phyloP scores from a whole-genome alignment of 2,888 invertebrate species.

The Octodonta nipae region DNA sequence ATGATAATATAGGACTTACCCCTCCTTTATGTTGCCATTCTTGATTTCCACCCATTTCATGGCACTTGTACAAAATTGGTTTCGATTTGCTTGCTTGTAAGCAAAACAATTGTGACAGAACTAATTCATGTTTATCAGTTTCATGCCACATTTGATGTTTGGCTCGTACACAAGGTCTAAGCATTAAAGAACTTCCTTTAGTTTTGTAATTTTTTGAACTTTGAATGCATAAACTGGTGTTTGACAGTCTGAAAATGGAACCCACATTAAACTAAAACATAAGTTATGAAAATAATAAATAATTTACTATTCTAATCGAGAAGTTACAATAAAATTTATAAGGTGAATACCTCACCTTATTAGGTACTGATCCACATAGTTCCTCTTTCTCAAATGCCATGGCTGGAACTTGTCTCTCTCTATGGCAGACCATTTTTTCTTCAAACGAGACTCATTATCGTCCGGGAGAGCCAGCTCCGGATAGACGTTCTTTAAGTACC shows the following conservation, averaged over 20 bases:
- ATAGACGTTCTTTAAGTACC: slow-evolving; percentile 78
- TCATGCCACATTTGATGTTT: slow-evolving; percentile 77
- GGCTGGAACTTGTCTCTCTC: slow-evolving; percentile 58
- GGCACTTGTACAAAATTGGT: slow-evolving; percentile 78
- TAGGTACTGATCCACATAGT: slow-evolving; percentile 59
- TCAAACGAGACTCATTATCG: slow-evolving; percentile 41
- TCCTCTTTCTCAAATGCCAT: slow-evolving; percentile 70
- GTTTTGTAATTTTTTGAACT: slow-evolving; percentile 63
- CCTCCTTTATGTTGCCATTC: slow-evolving; percentile 76
- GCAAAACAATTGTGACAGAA: slow-evolving; percentile 71
- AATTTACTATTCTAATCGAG: not conserved
- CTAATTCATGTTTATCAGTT: slow-evolving; percentile 68
- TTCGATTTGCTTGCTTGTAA: slow-evolving; percentile 55
- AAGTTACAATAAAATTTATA: too few relatives aligned
- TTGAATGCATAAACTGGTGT: slow-evolving; percentile 64
- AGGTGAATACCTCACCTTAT: too few relatives aligned
- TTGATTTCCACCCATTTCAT: slow-evolving; percentile 81
- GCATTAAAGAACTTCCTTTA: slow-evolving; percentile 59
- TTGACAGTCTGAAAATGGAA: slow-evolving; percentile 41
- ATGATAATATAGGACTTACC: slow-evolving; percentile 36
- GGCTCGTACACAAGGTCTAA: slow-evolving; percentile 55
- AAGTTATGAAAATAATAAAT: not conserved
- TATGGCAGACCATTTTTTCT: slow-evolving; percentile 47
- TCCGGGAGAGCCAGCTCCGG: slow-evolving; percentile 61
- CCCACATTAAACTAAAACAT: not conserved